Base-by-base conservation (phyloP, 2,113 vertebrate genomes). In the Cyprinodon tularosa region DNA sequence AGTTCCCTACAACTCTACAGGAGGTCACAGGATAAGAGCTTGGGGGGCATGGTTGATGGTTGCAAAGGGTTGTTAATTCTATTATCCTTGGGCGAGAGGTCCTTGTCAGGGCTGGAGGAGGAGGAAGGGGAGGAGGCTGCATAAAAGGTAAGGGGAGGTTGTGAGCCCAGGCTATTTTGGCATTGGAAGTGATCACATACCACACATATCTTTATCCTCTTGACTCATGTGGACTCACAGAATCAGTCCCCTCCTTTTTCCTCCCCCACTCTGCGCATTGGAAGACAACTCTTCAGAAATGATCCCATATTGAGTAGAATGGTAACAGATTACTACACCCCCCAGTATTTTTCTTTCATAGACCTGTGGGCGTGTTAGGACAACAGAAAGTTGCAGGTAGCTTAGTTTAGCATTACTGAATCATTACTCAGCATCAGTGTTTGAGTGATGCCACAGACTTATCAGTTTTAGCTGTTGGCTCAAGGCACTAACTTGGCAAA, bases 11-110 rank as follows among this genome's bases (percentile, higher is more conserved):
- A 22, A 62, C 87, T 83, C 84, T 80, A 79, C 60, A 60, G 84
- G 89, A 84, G 84, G 87, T 88, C 72, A 81, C 63, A 44, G 79
- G 86, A 84, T 84, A 68, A 78, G 17, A 39, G 60, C 60, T 61
- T 15, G 66, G 77, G 82, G 69, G 77, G 91, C 81, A 80, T 37
- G 50, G 72, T 87, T 88, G 86, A 91, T 29, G 60, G 77, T 84
- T 71, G 70, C 81, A 80, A 59, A 75, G 83, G 87, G 72, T 86
- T 83, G 87, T 87, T 93, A 91, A 93, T 94, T 91, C 84, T 88
- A 91, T 94, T 93, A 92, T 91, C 74, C 74, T 67, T 77, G 83
- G 75, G 86, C 77, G 68, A 88, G 82, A 88, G 82, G 86, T 86
- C 66, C 87, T 84, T 83, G 89, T 86, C 74, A 53, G 68, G 83